Base-by-base conservation (phyloP, 2,888 invertebrate genomes). In the Lithophane ornitopus region DNA sequence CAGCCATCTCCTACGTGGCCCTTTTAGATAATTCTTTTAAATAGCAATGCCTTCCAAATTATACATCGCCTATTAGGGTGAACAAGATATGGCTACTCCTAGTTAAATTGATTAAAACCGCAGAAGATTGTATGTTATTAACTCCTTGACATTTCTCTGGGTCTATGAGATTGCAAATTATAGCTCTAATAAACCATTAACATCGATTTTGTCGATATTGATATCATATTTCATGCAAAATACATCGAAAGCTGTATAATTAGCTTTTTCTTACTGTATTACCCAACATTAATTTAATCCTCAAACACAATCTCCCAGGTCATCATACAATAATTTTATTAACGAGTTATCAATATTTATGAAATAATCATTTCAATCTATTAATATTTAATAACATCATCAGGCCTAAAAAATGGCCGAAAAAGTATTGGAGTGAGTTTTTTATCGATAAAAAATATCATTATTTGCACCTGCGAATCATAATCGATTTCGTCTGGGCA, bases 381-480 rank as follows among this genome's bases (percentile, higher is more conserved):
- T 90, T 90, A 90, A 89, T 89, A 89, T 90, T 90, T 92, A 92
- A 94, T 93, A 90, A 91, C 91, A 91, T 92, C 90, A 90, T 92
- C 89, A 90, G 82, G 76, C 70, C 66, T 81, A 80, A 84, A 86
- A 90, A 89, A 84, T 80, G 56, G 77, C 82, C 85, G 84, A 89
- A 90, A 89, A 89, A 85, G 78, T 93, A 93, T 90, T 92, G 91
- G 92, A 90, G 78, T 86, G 78, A 76, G 82, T 89, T 89, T 89
- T 90, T 89, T 91, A 88, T 91, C 82, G 78, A 87, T 85, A 84
- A 89, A 89, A 91, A 90, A 91, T 90, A 89, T 90, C 89, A 91
- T 93, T 94, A 93, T 94, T 95, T 94, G 94, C 95, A 95, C 95
- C 95, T 95, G 95, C 95, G 89, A 94, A 93, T 93, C 90, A 88